Evolutionary conservation across 2,888 invertebrate genomes (phyloP), one percentile per base, ranked within the genome.

Genomic region (Archaeoteleia sp.): DNA sequence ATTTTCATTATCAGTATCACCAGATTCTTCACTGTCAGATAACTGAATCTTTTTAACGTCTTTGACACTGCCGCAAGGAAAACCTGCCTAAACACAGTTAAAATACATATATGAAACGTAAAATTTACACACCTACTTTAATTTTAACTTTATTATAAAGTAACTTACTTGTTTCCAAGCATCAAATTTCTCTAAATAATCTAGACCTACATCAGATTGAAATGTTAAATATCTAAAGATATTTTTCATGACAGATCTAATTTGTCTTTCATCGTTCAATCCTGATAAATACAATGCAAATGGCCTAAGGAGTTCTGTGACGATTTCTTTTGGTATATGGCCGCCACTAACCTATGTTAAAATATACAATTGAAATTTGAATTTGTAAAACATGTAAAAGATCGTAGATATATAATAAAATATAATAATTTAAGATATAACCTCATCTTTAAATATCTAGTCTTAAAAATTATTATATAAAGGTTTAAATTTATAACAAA

Each of bases 11-110:
- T 85, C 86, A 23, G 86, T 85, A 48, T 87, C 86, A 4, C 86
- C 84, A 7, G 78, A 62, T 67, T 70, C 48, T 35, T 67, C 65
- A 1, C 70, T 70, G 15, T 74, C 74, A 9, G 54, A 49, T 1
- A 32, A 54, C 63, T 32, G 48, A 14, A 89, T 84, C 75, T 88
- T 88, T 78, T 91, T 88, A 73, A 93, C 84, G 2, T 91, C 90
- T 72, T 92, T 88, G 0, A 93, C 92, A 1, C 87, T 89, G 2
- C 90, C 89, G 1, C 87, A 89, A 0, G 92, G 92, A 79, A 93
- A 94, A 0, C 93, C 92, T 88, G 91, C 89, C 90, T 92, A 76
- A 76, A 69, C n/a, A n/a, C n/a, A n/a, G n/a, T n/a, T n/a, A n/a
- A n/a, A n/a, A n/a, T n/a, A n/a, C n/a, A n/a, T n/a, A n/a, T n/a